These are phyloP conservation scores for Desoria tigrina DNA, from an alignment of 2,888 invertebrate species.

Conservation along the genomic window DNA sequence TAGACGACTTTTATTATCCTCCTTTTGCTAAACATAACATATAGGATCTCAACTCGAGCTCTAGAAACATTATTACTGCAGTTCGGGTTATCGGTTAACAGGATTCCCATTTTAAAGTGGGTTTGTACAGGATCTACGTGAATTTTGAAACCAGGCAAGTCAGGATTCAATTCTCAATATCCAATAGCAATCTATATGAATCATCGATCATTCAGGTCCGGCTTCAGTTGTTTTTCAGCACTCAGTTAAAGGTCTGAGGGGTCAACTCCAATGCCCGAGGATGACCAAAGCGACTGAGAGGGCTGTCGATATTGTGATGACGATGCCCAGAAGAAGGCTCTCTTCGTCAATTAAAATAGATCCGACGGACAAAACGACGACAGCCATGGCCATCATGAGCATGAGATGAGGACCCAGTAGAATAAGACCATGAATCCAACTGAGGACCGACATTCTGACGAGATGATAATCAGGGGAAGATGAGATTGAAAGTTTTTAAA, in stretches of 20 bases:
- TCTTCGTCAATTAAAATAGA: conserved; percentile 41
- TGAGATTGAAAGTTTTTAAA: background rate
- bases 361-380: conserved; percentile 34
- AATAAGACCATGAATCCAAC: conserved; percentile 39
- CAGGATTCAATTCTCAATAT: too few species aligned
- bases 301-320: conserved; percentile 27
- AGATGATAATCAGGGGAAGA: background rate
- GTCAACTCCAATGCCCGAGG: conserved; percentile 31
- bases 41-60: too few species aligned
- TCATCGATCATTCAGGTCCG: too few species aligned
- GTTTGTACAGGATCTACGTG: too few species aligned
- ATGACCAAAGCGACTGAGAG: conserved; percentile 30
- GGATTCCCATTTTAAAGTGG: too few species aligned
- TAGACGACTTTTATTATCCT: background rate
- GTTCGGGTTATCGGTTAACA: too few species aligned
- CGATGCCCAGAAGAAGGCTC: conserved; percentile 28
- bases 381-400: conserved; percentile 32
- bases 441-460: conserved; percentile 32
- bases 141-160: too few species aligned
- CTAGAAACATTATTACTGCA: too few species aligned
- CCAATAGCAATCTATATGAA: too few species aligned
- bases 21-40: too few species aligned
- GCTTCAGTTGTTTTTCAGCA: too few species aligned
- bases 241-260: background rate
- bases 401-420: conserved; percentile 40